Evolutionary conservation across 1,140 invertebrate species (phyloP).

Genomic region (Glossosoma conforme): DNA sequence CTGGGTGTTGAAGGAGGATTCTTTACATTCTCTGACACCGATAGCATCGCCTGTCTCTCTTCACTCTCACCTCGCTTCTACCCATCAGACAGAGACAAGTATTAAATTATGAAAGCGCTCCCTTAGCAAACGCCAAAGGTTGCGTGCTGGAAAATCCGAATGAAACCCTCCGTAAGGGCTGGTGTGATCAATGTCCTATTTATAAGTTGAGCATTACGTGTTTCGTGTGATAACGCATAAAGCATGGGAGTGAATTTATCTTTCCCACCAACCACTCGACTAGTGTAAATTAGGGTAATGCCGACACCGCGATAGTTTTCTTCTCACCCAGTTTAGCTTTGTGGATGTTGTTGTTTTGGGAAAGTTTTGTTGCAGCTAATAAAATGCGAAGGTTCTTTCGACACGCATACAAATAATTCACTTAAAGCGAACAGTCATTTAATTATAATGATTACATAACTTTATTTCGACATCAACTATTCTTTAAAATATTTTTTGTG

Average conservation of each 20-base stretch:
- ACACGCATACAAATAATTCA: no score
- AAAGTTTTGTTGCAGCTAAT: no score
- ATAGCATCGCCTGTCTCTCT: background rate
- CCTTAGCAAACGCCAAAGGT: conserved; percentile 24
- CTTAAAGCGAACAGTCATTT: no score
- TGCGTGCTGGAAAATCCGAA: conserved; percentile 26
- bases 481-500: no score
- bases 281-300: conserved; percentile 18
- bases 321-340: conserved; percentile 1
- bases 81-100: conserved; percentile 6
- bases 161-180: conserved; percentile 20
- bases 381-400: no score
- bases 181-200: conserved; percentile 22
- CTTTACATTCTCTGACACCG: background rate
- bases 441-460: no score
- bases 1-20: background rate
- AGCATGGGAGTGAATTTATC: conserved; percentile 21
- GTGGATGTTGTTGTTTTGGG: no score
- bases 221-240: conserved; percentile 26
- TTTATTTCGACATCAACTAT: no score
- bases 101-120: conserved; percentile 23
- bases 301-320: conserved; percentile 13
- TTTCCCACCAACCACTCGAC: conserved; percentile 10
- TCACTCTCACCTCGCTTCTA: background rate
- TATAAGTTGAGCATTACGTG: conserved; percentile 26